A percentile compares a stretch with the other conserved stretches of the same genome.
Evolutionary conservation across 1,140 invertebrate genomes (phyloP).

Genomic region (Diachasma alloeum): DNA sequence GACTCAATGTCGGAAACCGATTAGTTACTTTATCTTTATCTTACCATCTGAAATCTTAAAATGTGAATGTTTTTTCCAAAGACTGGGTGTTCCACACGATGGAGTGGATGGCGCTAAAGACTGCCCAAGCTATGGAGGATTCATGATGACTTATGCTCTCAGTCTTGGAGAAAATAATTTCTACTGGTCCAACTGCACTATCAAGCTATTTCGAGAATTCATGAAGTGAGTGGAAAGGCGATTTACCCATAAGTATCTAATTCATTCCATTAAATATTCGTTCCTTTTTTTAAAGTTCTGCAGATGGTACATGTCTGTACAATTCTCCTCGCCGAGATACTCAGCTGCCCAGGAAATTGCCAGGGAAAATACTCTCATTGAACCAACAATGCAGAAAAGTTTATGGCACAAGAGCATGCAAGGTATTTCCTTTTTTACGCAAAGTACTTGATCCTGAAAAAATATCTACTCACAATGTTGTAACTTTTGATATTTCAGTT

Average conservation of each 20-base stretch:
- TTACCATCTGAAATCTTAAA: not conserved
- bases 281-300: not conserved
- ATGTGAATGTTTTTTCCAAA: slow-evolving; percentile 3
- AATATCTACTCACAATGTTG: not conserved
- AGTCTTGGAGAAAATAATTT: slow-evolving; percentile 11
- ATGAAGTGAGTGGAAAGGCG: slow-evolving; percentile 7
- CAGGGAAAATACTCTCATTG: slow-evolving; percentile 82
- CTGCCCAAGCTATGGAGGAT: not conserved
- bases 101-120: slow-evolving; percentile 24
- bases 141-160: not conserved
- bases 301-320: slow-evolving; percentile 80
- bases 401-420: slow-evolving; percentile 81
- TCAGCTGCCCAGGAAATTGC: slow-evolving; percentile 76
- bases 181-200: slow-evolving; percentile 29
- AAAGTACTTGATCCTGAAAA: not conserved
- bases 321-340: slow-evolving; percentile 82
- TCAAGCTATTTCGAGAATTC: not conserved
- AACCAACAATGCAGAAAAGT: slow-evolving; percentile 90
- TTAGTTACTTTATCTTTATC: no score
- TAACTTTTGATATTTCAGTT: slow-evolving; percentile 29
- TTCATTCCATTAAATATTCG: not conserved
- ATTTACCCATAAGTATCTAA: not conserved
- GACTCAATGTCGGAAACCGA: no score
- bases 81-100: slow-evolving; percentile 48
- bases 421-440: slow-evolving; percentile 60